phyloP scores from a whole-genome alignment of 2,888 invertebrate genomes.

The Anarsia innoxiella region DNA sequence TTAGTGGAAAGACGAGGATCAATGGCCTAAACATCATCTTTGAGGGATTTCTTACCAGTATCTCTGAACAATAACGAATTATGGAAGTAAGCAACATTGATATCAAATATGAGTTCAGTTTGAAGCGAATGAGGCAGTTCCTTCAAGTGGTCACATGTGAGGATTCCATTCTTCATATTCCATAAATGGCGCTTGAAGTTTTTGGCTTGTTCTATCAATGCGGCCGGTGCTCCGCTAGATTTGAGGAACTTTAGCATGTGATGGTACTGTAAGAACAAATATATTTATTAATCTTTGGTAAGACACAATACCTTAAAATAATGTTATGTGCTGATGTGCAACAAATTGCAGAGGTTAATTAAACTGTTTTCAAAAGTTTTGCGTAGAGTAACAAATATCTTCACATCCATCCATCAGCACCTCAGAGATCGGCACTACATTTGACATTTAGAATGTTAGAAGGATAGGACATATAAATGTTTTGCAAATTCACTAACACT shows the following conservation, averaged over 20 bases:
- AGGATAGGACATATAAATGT: too few relatives aligned
- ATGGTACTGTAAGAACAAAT: constrained; percentile 57
- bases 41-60: constrained; percentile 41
- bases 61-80: constrained; percentile 52
- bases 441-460: too few relatives aligned
- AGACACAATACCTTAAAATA: too few relatives aligned
- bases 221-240: constrained; percentile 39
- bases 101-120: constrained; percentile 66
- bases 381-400: too few relatives aligned
- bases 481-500: constrained; percentile 35
- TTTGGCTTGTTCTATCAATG: constrained; percentile 43
- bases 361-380: too few relatives aligned
- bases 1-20: not conserved
- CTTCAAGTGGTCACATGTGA: constrained; percentile 40
- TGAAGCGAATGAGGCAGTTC: constrained; percentile 52
- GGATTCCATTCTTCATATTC: constrained; percentile 58
- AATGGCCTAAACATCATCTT: not conserved
- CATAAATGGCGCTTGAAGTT: constrained; percentile 53
- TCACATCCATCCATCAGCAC: too few relatives aligned
- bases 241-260: constrained; percentile 54
- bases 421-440: too few relatives aligned
- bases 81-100: constrained; percentile 59
- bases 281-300: too few relatives aligned
- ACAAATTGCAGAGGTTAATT: too few relatives aligned
- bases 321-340: too few relatives aligned